phyloP scores from a whole-genome alignment of 92 coral and sea anemone genomes.

The Porites divaricata region DNA sequence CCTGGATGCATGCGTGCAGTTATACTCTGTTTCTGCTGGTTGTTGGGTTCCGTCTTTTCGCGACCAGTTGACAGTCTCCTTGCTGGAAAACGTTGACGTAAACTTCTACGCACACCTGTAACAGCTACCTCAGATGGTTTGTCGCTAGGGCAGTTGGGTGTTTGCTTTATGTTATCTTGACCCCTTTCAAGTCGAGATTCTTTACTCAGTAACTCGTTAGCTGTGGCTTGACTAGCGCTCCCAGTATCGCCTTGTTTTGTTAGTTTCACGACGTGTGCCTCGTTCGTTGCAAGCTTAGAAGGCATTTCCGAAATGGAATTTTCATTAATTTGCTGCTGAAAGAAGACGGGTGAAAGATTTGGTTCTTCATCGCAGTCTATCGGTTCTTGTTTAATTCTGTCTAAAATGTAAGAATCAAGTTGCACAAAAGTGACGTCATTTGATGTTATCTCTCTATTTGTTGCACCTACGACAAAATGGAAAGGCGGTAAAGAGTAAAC shows the following conservation, averaged over 20 bases:
- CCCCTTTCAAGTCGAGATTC: neutral
- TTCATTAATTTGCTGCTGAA: constrained; percentile 8
- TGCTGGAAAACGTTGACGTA: constrained; percentile 7
- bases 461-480: constrained; percentile 3
- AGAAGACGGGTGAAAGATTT: neutral
- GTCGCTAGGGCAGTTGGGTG: too few species aligned
- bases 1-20: neutral
- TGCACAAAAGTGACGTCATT: constrained; percentile 25
- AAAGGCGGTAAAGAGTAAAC: too few species aligned
- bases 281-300: neutral
- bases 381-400: constrained; percentile 37
- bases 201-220: neutral
- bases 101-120: constrained; percentile 5
- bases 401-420: constrained; percentile 14
- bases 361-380: constrained; percentile 1
- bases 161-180: neutral
- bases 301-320: neutral
- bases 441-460: neutral
- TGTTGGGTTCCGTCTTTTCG: neutral
- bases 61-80: neutral
- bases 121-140: neutral
- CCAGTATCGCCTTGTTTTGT: neutral
- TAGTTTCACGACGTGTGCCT: neutral
- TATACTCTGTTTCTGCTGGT: neutral
- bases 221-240: neutral